Percentiles rank a stretch among this genome's conserved stretches.
Evolutionary conservation across 30 jellyfish, hydroid and myxozoan species (phyloP).

Genomic region (Turritopsis rubra): DNA sequence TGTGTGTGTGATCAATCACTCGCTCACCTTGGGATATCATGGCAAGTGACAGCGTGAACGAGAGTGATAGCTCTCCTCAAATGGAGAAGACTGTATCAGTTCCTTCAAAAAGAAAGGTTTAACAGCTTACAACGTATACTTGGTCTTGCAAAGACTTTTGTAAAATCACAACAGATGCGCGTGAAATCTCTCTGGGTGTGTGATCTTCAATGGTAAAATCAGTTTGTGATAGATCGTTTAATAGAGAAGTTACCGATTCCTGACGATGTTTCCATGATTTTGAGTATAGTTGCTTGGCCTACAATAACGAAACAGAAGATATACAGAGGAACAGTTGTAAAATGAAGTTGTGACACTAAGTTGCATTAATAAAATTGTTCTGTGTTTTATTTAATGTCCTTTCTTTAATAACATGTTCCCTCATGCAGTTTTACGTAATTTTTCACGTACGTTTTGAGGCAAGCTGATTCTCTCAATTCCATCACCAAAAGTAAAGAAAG

Average conservation of each 20-base stretch:
- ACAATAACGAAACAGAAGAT: background rate
- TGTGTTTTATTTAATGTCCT: too few relatives aligned
- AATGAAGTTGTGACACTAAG: background rate
- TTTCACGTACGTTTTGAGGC: too few relatives aligned
- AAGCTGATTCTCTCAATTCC: too few relatives aligned
- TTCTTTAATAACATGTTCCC: too few relatives aligned
- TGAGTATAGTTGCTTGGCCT: slow-evolving; percentile 69
- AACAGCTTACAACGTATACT: slow-evolving; percentile 57
- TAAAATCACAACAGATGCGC: slow-evolving; percentile 47
- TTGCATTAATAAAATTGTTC: background rate
- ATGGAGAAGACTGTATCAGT: too few relatives aligned
- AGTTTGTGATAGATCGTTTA: slow-evolving; percentile 31
- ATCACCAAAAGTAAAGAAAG: too few relatives aligned
- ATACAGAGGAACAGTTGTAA: background rate
- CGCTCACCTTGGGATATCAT: too few relatives aligned
- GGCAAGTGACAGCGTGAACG: too few relatives aligned
- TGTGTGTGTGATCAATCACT: too few relatives aligned
- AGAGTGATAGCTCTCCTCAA: too few relatives aligned
- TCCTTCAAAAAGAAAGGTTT: too few relatives aligned
- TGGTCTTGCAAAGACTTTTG: slow-evolving; percentile 51
- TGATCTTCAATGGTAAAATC: slow-evolving; percentile 34
- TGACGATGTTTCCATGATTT: slow-evolving; percentile 85
- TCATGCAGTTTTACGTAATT: too few relatives aligned
- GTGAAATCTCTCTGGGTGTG: slow-evolving; percentile 41
- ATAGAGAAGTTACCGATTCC: slow-evolving; percentile 44